Evolutionary conservation across 2,113 vertebrate genomes (phyloP).

Genomic region (Grantiella picta): DNA sequence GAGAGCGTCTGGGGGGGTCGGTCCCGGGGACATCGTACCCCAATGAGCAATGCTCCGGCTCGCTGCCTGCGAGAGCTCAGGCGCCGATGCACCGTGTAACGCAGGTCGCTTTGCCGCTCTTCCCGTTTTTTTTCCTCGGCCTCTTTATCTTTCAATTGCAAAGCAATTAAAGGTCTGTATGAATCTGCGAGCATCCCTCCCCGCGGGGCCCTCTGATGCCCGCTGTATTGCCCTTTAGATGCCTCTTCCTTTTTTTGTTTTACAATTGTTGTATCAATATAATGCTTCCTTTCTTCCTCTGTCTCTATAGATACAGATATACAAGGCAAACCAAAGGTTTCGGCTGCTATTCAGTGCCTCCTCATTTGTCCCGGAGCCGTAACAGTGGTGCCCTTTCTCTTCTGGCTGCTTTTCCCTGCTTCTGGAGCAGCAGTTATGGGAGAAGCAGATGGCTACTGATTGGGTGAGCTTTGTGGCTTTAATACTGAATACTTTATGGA

Average conservation of each 20-base stretch:
- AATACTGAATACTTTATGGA: conserved; percentile 86
- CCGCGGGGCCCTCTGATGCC: conserved; percentile 68
- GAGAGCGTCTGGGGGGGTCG: no score
- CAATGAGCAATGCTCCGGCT: background rate
- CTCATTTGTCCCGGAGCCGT: conserved; percentile 78
- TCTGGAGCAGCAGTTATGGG: conserved; percentile 76
- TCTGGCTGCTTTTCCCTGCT: conserved; percentile 67
- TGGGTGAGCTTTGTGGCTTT: conserved; percentile 84
- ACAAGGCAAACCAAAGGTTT: conserved; percentile 74
- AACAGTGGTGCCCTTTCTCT: conserved; percentile 80
- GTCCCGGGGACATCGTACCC: no score
- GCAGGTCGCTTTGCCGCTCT: conserved; percentile 36
- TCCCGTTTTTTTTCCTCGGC: background rate
- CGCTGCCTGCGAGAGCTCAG: background rate
- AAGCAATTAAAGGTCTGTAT: conserved; percentile 77
- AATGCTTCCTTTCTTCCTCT: conserved; percentile 80
- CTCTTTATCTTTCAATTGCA: conserved; percentile 76
- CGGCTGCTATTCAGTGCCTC: conserved; percentile 73
- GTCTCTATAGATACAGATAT: conserved; percentile 84
- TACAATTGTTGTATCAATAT: conserved; percentile 80
- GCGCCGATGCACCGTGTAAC: background rate
- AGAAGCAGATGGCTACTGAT: conserved; percentile 90
- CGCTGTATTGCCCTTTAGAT: conserved; percentile 76
- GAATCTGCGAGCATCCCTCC: conserved; percentile 71
- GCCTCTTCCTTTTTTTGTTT: conserved; percentile 77